phyloP scores from a whole-genome alignment of 2,888 invertebrate genomes.

The Venusia cambrica region DNA sequence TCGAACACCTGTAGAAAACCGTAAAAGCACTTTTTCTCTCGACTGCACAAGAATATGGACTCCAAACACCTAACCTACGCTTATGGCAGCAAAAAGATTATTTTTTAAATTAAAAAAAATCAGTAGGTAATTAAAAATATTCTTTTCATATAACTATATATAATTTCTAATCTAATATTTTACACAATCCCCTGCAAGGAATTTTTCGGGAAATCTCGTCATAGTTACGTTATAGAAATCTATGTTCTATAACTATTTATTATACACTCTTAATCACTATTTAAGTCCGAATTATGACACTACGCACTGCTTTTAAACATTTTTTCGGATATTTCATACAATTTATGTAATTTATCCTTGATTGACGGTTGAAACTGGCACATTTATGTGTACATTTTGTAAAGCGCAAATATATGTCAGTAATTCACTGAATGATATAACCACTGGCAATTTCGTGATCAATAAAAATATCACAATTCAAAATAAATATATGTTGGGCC shows the following conservation, averaged over 20 bases:
- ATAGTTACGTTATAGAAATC: slow-evolving; percentile 46
- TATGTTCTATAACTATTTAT: slow-evolving; percentile 53
- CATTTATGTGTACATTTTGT: not conserved
- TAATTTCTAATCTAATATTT: slow-evolving; percentile 54
- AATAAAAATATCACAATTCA: not conserved
- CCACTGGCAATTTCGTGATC: slow-evolving; percentile 10
- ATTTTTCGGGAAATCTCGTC: slow-evolving; percentile 22
- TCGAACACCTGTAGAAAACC: slow-evolving; percentile 25
- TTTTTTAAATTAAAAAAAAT: slow-evolving; percentile 32
- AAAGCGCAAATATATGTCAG: no score
- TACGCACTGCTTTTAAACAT: slow-evolving; percentile 51
- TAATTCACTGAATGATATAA: no score
- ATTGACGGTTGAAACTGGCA: slow-evolving; percentile 12
- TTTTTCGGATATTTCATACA: slow-evolving; percentile 5
- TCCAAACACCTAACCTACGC: slow-evolving; percentile 49
- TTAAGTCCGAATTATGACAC: slow-evolving; percentile 54
- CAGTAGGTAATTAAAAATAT: slow-evolving; percentile 70
- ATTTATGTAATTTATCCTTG: slow-evolving; percentile 1
- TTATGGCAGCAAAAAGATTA: slow-evolving; percentile 66
- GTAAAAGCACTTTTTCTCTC: slow-evolving; percentile 21
- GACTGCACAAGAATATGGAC: slow-evolving; percentile 42
- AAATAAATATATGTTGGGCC: slow-evolving; percentile 3
- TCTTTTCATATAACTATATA: slow-evolving; percentile 62
- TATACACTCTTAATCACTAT: slow-evolving; percentile 56
- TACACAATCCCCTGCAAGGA: no score